phyloP scores from a whole-genome alignment of 1,140 invertebrate species.

The Hyles euphorbiae region DNA sequence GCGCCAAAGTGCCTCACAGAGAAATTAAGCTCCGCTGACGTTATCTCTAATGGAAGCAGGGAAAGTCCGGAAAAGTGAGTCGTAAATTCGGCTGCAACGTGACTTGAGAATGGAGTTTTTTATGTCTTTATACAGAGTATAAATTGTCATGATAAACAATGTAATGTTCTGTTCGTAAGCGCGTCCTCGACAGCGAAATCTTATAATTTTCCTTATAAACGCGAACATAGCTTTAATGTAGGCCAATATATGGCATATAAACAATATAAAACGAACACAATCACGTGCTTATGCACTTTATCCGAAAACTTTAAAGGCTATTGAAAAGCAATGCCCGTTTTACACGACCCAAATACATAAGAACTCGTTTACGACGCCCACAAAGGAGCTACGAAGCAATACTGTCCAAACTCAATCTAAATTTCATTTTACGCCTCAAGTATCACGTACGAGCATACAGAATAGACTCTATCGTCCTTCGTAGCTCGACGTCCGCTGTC shows the following conservation, averaged over 20 bases:
- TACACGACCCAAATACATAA: constrained; percentile 10
- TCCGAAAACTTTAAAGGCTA: too few species aligned
- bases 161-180: too few species aligned
- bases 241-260: too few species aligned
- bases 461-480: constrained; percentile 53
- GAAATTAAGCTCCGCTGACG: not conserved
- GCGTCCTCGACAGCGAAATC: too few species aligned
- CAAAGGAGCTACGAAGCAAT: constrained; percentile 38
- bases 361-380: constrained; percentile 10
- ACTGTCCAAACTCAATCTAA: constrained; percentile 69
- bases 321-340: not conserved
- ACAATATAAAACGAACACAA: too few species aligned
- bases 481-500: constrained; percentile 64
- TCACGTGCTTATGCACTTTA: too few species aligned
- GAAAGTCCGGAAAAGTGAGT: not conserved
- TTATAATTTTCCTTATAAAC: too few species aligned
- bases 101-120: too few species aligned
- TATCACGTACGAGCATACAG: constrained; percentile 68
- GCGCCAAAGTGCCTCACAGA: constrained; percentile 1
- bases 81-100: too few species aligned
- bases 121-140: too few species aligned
- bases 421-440: constrained; percentile 72
- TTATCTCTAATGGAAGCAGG: not conserved
- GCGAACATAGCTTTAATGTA: too few species aligned
- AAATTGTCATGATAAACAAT: too few species aligned